Evolutionary conservation across 2,797 vertebrate genomes (phyloP).

Genomic region (Takifugu rubripes): DNA sequence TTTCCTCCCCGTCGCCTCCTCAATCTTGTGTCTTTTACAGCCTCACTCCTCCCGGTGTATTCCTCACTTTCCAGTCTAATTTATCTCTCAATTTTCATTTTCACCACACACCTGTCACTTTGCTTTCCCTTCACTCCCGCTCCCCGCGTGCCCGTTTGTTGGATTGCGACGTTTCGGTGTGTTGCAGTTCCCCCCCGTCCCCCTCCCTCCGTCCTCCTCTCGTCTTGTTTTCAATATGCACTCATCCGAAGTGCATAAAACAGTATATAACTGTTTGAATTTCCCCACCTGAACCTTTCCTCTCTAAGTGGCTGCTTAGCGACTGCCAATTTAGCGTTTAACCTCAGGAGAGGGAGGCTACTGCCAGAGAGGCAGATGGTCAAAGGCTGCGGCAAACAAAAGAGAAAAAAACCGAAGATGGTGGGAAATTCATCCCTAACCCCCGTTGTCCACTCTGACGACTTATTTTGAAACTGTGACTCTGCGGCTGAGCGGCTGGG

Average conservation of each 20-base stretch:
- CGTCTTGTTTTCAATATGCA: slow-evolving; percentile 43
- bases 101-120: slow-evolving; percentile 58
- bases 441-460: slow-evolving; percentile 47
- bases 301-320: slow-evolving; percentile 63
- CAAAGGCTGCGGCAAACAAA: slow-evolving; percentile 53
- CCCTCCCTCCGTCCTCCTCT: too few relatives aligned
- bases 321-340: slow-evolving; percentile 68
- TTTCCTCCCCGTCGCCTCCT: slow-evolving; percentile 38
- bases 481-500: slow-evolving; percentile 29
- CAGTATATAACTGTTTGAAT: slow-evolving; percentile 56
- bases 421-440: slow-evolving; percentile 66
- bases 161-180: slow-evolving; percentile 23
- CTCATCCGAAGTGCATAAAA: slow-evolving; percentile 44
- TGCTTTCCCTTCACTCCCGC: slow-evolving; percentile 39
- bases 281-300: slow-evolving; percentile 59
- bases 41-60: slow-evolving; percentile 42
- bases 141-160: slow-evolving; percentile 34
- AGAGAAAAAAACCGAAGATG: slow-evolving; percentile 30
- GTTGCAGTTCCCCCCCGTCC: slow-evolving; percentile 3
- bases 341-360: slow-evolving; percentile 65
- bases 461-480: slow-evolving; percentile 35
- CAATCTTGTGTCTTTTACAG: slow-evolving; percentile 34
- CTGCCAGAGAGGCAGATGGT: slow-evolving; percentile 75
- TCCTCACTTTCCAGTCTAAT: slow-evolving; percentile 57
- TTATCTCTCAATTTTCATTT: slow-evolving; percentile 62